phyloP scores from a whole-genome alignment of 1,140 invertebrate species.

The Triops cancriformis region DNA sequence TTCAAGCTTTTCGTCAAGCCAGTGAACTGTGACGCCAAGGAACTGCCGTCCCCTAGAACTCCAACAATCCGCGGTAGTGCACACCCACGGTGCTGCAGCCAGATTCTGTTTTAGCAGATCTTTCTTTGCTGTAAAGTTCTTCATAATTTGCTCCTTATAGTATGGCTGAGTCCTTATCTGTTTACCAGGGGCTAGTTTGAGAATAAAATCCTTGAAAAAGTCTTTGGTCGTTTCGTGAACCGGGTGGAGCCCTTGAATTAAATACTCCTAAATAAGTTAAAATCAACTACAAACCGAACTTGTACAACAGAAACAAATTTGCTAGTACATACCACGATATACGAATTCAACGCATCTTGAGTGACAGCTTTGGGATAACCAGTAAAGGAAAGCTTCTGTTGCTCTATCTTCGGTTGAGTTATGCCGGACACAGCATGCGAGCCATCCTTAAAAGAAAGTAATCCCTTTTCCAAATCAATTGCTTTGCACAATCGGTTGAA shows the following conservation, averaged over 20 bases:
- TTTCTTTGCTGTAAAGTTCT: background rate
- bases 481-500: background rate
- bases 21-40: background rate
- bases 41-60: too few relatives aligned
- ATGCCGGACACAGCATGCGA: background rate
- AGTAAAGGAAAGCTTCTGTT: background rate
- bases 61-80: constrained; percentile 16
- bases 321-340: background rate
- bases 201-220: background rate
- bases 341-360: background rate
- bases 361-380: background rate
- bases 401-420: background rate
- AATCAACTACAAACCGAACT: background rate
- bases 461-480: background rate
- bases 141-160: background rate
- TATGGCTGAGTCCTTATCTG: background rate
- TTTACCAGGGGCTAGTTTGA: background rate
- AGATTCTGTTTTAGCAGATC: background rate
- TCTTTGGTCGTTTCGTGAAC: background rate
- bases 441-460: background rate
- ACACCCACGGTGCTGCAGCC: background rate
- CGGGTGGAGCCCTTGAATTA: background rate
- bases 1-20: too few relatives aligned
- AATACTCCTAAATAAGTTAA: background rate
- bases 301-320: background rate